A percentile compares a stretch with the other conserved stretches of the same genome.
phyloP scores from a whole-genome alignment of 2,113 vertebrate genomes.

The Ailuropoda melanoleuca region DNA sequence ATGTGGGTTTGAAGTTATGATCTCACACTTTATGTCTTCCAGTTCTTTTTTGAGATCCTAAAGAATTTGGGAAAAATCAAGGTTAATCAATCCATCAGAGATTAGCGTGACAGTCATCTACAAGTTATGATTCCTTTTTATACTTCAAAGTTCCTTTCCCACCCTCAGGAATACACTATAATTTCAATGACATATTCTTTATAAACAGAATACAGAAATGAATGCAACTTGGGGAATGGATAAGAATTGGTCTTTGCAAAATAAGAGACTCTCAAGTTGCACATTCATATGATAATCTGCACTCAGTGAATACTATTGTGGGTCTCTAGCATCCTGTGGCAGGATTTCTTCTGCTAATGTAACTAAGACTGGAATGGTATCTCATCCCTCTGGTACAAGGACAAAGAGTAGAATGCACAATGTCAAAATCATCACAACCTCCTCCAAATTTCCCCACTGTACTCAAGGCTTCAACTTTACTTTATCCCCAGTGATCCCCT shows the following conservation, averaged over 20 bases:
- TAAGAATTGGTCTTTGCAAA: conserved; percentile 66
- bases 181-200: conserved; percentile 59
- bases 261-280: conserved; percentile 48
- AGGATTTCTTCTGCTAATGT: conserved; percentile 35
- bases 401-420: conserved; percentile 45
- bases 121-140: conserved; percentile 33
- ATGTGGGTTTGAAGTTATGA: neutral
- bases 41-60: conserved; percentile 10
- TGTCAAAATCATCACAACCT: conserved; percentile 49
- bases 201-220: conserved; percentile 52
- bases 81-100: conserved; percentile 47
- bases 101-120: neutral
- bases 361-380: conserved; percentile 7
- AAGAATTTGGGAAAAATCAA: conserved; percentile 42
- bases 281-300: conserved; percentile 63
- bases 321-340: neutral
- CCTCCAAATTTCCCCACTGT: conserved; percentile 6
- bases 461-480: neutral
- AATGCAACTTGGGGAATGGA: conserved; percentile 38
- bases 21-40: neutral
- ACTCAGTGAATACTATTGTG: conserved; percentile 20
- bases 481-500: neutral
- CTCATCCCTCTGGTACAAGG: neutral
- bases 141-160: conserved; percentile 32
- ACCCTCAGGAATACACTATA: conserved; percentile 41